Evolutionary conservation across 2,113 vertebrate genomes (phyloP), one percentile per base, ranked within the genome.

Genomic region (Psephotus haematonotus): DNA sequence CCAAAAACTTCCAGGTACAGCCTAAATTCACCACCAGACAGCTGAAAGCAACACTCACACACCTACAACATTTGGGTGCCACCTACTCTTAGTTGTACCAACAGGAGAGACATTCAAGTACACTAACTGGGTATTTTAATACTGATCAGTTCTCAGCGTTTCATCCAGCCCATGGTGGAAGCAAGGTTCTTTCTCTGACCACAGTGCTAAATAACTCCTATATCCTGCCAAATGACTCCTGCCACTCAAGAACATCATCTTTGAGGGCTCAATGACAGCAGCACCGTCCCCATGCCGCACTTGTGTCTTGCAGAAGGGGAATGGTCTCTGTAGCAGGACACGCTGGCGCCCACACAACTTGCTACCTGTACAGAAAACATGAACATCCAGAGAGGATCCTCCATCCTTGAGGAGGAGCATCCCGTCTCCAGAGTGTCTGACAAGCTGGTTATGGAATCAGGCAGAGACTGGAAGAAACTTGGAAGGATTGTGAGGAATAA

Each of bases 321-420:
- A 33, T 0, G 1, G 86, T 35, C 0, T 0, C 2, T 10, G 43
- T 14, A 47, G 59, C 50, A 53, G 76, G 59, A 49, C 52, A n/a
- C 55, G 55, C 85, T 55, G 55, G 71, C 46, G 46, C 88, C 78
- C 75, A 22, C 46, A 43, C 82, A 88, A 80, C 53, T 49, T 27
- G 43, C 76, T 39, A 17, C 59, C 44, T 50, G 64, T 13, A 29
- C 33, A 76, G 55, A 52, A 59, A 86, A 79, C 37, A 6, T 41
- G 44, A 89, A 75, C 59, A 33, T 28, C 52, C 67, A 41, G n/a
- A 59, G 82, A 57, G 60, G 55, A 91, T 78, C 70, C 82, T 90
- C 76, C 16, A 2, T 67, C 86, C 44, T 46, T 18, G 28, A 57
- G 63, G 39, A 62, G 49, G 49, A 93, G 65, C 2, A 2, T 60